Evolutionary conservation across 2,113 vertebrate species (phyloP), one percentile per base, ranked within the genome.

Genomic region (Rhegmatorhina hoffmannsi): DNA sequence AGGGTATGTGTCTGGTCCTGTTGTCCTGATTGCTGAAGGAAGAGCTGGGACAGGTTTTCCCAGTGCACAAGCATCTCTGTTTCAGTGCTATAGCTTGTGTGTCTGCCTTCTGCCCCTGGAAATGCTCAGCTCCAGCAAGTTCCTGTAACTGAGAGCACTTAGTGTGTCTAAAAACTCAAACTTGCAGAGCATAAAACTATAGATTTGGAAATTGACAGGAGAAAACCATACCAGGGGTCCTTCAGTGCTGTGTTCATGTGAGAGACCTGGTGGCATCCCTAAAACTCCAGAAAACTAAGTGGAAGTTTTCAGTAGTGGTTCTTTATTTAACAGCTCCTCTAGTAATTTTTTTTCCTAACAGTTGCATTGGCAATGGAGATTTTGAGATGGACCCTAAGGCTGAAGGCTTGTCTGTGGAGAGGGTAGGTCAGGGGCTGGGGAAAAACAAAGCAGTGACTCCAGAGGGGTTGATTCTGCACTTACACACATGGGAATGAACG

Each of bases 31-130:
- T 80, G 49, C 1, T 26, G 34, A 31, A 21, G 47, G 23, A 55
- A 36, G 28, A n/a, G 26, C 75, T 24, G 63, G 21, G 52, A 23
- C 24, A 74, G 34, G 36, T 20, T 21, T 13, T 76, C 33, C 25
- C 44, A 62, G 47, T 0, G 2, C n/a, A 26, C 0, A 1, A 75
- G 58, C 26, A 33, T 58, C 68, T 60, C 59, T 46, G 43, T 36
- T 73, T 43, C 7, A 4, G 66, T 58, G 40, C 29, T 49, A 47
- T 1, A 0, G 53, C 10, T 56, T 18, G 0, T 10, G 26, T 10
- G 17, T 29, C 60, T 59, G 74, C 53, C 13, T 75, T 11, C 58
- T 79, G 26, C 13, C 29, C 67, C 69, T 58, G 63, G 33, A 38
- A 87, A 55, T 11, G 47, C 47, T 52, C 76, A 72, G 64, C 13